phyloP scores from a whole-genome alignment of 2,888 invertebrate genomes.

The Caenorhabditis wallacei region DNA sequence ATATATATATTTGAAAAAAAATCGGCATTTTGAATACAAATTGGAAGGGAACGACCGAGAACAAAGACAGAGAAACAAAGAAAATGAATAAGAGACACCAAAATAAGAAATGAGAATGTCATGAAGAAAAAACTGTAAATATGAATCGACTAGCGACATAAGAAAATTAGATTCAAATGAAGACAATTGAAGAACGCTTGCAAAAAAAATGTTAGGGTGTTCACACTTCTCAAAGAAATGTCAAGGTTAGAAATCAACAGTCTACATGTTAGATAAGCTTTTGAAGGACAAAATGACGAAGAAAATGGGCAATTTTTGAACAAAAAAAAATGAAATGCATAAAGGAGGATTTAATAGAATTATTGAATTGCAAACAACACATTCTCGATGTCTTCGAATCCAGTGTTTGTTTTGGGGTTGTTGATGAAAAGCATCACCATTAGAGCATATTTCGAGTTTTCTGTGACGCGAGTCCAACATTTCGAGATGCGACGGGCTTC shows the following conservation, averaged over 20 bases:
- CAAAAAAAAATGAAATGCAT: not conserved
- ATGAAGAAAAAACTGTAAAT: slow-evolving; percentile 1
- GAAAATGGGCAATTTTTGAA: not conserved
- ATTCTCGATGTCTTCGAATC: slow-evolving; percentile 18
- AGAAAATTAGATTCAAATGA: not conserved
- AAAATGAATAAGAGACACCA: not conserved
- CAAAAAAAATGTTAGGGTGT: not conserved
- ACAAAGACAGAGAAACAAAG: not conserved
- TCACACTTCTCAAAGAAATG: slow-evolving; percentile 5
- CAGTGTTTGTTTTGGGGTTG: not conserved
- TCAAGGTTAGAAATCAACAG: slow-evolving; percentile 1
- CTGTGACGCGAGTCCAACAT: slow-evolving; percentile 27
- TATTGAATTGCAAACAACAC: slow-evolving; percentile 10
- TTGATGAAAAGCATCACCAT: slow-evolving; percentile 57
- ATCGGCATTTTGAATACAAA: not conserved
- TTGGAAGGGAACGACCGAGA: not conserved
- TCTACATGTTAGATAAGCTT: not conserved
- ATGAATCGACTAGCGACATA: slow-evolving; percentile 18
- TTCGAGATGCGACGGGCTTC: slow-evolving; percentile 32
- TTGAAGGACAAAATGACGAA: not conserved
- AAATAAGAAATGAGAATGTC: slow-evolving; percentile 3
- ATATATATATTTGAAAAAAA: too few relatives aligned
- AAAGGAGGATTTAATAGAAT: not conserved
- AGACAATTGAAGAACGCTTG: not conserved
- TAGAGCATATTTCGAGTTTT: slow-evolving; percentile 31